A percentile compares a stretch with the other conserved stretches of the same genome.
These are phyloP conservation scores for Glareola pratincola DNA, from an alignment of 2,113 vertebrate species.

Conservation along the genomic window DNA sequence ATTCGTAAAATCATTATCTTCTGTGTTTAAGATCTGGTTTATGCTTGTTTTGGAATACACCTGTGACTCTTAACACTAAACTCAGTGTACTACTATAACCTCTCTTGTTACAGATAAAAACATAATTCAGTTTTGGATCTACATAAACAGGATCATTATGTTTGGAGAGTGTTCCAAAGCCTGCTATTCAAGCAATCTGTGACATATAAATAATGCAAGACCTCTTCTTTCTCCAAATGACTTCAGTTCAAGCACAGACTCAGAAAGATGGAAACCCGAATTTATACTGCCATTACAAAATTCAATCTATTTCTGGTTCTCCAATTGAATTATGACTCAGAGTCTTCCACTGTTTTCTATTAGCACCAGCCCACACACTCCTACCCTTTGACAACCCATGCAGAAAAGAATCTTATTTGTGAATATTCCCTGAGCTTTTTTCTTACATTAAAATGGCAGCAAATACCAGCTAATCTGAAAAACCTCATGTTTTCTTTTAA, in stretches of 20 bases:
- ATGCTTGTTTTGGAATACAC: neutral
- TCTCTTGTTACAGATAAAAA: conserved; percentile 55
- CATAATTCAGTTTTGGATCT: conserved; percentile 60
- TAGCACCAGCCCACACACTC: neutral
- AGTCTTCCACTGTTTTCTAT: conserved; percentile 70
- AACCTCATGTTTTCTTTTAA: conserved; percentile 32
- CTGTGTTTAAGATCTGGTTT: neutral
- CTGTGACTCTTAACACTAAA: neutral
- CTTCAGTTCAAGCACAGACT: conserved; percentile 71
- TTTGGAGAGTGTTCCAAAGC: conserved; percentile 66
- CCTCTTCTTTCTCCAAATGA: conserved; percentile 67
- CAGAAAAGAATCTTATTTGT: neutral
- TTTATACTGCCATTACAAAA: conserved; percentile 69
- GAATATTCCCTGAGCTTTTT: neutral
- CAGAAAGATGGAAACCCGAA: conserved; percentile 60
- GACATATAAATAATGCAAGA: conserved; percentile 89
- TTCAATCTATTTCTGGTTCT: conserved; percentile 81
- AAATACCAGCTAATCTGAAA: conserved; percentile 40
- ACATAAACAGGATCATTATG: conserved; percentile 71
- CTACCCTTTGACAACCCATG: neutral
- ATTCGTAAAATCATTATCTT: neutral
- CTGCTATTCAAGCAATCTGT: conserved; percentile 80
- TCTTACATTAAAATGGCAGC: neutral
- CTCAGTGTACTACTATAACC: neutral
- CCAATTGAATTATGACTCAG: conserved; percentile 79